phyloP scores from a whole-genome alignment of 2,888 invertebrate species.

The Brachypterus glaber region DNA sequence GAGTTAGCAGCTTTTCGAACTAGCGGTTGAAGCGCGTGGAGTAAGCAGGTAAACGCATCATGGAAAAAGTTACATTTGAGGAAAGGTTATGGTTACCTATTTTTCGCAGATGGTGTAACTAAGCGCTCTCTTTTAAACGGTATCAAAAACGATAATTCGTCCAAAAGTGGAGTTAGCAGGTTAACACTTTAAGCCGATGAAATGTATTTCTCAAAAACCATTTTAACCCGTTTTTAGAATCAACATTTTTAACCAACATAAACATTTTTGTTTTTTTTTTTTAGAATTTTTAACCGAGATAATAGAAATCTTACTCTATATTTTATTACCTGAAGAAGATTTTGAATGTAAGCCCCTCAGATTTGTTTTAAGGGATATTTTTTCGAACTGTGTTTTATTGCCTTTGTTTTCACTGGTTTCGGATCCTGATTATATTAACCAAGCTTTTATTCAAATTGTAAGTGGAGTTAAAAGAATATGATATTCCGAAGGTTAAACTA shows the following conservation, averaged over 20 bases:
- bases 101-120: too few species aligned
- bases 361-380: conserved; percentile 59
- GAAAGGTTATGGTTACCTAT: too few species aligned
- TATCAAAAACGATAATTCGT: too few species aligned
- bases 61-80: too few species aligned
- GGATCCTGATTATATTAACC: conserved; percentile 88
- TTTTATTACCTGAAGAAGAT: conserved; percentile 73
- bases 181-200: too few species aligned
- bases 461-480: too few species aligned
- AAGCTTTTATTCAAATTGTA: conserved; percentile 80
- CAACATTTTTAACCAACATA: not conserved
- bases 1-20: too few species aligned
- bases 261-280: conserved; percentile 22
- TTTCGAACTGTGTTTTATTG: conserved; percentile 35
- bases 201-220: not conserved
- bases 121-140: too few species aligned
- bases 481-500: too few species aligned
- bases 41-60: too few species aligned
- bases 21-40: too few species aligned
- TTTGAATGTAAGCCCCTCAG: conserved; percentile 76
- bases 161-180: too few species aligned
- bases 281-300: conserved; percentile 73
- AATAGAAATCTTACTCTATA: conserved; percentile 70
- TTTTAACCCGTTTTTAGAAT: not conserved
- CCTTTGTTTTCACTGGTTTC: conserved; percentile 63